These are phyloP conservation scores for Cynocephalus volans DNA, from an alignment of 2,113 vertebrate genomes.

Conservation along the genomic window DNA sequence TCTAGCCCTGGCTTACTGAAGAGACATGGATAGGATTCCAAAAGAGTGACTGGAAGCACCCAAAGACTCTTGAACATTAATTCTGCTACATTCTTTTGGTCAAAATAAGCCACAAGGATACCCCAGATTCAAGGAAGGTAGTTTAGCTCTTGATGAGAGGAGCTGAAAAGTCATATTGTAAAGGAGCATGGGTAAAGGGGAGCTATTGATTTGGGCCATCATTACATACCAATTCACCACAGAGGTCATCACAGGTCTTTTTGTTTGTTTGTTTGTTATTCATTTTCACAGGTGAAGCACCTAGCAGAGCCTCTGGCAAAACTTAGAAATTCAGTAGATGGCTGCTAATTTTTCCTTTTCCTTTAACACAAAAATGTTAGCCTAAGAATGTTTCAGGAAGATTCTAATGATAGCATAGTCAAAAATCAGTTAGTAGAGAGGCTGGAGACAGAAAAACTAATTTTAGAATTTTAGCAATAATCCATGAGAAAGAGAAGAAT, in stretches of 20 bases:
- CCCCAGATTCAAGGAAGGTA: neutral
- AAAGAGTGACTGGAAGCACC: neutral
- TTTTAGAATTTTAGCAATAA: neutral
- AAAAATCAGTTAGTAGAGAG: neutral
- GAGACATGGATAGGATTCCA: neutral
- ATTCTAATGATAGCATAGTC: neutral
- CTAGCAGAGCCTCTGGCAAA: neutral
- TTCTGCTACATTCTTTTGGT: neutral
- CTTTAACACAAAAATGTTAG: neutral
- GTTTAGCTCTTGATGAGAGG: neutral
- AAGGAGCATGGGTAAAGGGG: fast-evolving
- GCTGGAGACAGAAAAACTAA: neutral
- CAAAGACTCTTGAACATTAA: neutral
- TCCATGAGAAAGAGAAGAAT: neutral
- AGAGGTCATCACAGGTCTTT: neutral
- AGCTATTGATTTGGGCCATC: neutral
- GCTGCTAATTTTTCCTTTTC: neutral
- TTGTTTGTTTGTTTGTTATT: neutral
- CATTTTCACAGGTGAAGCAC: neutral
- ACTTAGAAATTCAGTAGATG: neutral
- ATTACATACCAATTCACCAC: neutral
- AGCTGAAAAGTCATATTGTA: neutral
- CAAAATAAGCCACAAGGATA: neutral
- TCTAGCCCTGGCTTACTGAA: neutral
- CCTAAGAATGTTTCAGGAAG: neutral